Conservation (phyloP, 2,888 invertebrate genomes). For the Euplagia quadripunctaria region DNA sequence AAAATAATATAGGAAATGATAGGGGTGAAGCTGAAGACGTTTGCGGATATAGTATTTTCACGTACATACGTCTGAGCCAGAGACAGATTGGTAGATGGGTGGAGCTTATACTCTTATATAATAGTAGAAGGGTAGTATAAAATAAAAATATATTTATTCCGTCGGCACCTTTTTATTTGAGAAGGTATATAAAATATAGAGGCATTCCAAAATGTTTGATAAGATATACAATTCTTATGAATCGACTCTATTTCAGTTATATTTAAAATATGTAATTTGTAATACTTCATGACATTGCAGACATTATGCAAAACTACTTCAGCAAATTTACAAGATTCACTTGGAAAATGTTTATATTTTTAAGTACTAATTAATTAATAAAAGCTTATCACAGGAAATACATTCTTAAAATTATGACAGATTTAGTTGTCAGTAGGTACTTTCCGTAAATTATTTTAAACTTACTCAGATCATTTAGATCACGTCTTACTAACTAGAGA, state of each 20-base stretch:
- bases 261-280: neutral
- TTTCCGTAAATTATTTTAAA: neutral
- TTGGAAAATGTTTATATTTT: slow-evolving; percentile 13
- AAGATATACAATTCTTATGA: neutral
- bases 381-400: slow-evolving; percentile 46
- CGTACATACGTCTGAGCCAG: no score
- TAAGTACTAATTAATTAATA: slow-evolving; percentile 32
- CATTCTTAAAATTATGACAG: slow-evolving; percentile 16
- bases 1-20: no score
- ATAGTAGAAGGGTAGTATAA: no score
- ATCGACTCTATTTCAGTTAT: neutral
- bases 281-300: neutral
- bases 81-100: no score
- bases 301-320: neutral
- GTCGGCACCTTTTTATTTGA: neutral
- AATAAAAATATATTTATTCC: neutral
- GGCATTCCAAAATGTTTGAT: neutral
- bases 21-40: no score
- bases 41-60: no score
- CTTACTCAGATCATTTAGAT: neutral
- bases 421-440: neutral
- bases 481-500: neutral
- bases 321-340: slow-evolving; percentile 8
- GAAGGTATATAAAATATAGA: neutral
- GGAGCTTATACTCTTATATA: no score